Evolutionary conservation across 1,140 invertebrate genomes (phyloP).

Genomic region (Hylyphantes graminicola): DNA sequence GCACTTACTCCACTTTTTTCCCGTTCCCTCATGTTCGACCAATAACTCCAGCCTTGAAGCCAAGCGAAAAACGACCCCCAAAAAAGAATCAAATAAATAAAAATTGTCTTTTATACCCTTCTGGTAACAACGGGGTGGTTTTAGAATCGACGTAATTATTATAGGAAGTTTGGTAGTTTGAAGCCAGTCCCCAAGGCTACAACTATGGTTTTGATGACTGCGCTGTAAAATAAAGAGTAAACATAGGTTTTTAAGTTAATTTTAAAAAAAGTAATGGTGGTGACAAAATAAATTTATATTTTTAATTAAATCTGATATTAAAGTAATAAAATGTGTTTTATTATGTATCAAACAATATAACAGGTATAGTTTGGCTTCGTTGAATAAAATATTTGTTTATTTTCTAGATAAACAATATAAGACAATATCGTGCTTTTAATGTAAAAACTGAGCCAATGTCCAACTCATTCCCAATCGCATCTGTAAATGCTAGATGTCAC

Average conservation of each 20-base stretch:
- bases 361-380: too few species aligned
- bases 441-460: too few species aligned
- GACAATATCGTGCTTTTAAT: too few species aligned
- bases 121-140: slow-evolving; percentile 48
- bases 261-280: slow-evolving; percentile 31
- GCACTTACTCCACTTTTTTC: slow-evolving; percentile 49
- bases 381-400: too few species aligned
- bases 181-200: background rate
- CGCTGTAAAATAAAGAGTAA: slow-evolving; percentile 4
- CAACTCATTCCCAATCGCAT: too few species aligned
- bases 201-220: slow-evolving; percentile 36
- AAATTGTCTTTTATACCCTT: background rate
- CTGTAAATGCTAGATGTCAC: too few species aligned
- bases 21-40: slow-evolving; percentile 29
- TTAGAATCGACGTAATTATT: slow-evolving; percentile 55
- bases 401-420: too few species aligned
- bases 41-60: slow-evolving; percentile 43
- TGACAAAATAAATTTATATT: slow-evolving; percentile 4
- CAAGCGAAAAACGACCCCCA: background rate
- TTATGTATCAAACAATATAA: too few species aligned
- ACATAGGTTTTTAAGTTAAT: slow-evolving; percentile 17
- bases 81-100: too few species aligned
- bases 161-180: slow-evolving; percentile 52
- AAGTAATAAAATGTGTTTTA: too few species aligned
- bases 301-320: too few species aligned